Percentiles rank a stretch among this genome's conserved stretches.
These are phyloP conservation scores for Erebia ligea DNA, from an alignment of 2,888 invertebrate species.

Conservation along the genomic window DNA sequence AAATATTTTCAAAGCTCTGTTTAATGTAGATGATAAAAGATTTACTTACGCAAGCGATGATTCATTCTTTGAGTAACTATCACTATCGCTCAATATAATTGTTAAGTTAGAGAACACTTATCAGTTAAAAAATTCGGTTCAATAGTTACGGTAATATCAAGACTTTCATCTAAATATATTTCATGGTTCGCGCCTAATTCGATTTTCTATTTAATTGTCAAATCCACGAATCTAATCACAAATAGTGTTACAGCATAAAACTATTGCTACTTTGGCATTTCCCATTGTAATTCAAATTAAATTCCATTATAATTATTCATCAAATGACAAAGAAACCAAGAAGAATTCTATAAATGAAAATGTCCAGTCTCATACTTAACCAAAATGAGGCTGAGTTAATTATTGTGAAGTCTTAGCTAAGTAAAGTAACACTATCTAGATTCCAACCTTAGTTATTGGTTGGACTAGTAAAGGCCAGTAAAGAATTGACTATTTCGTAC, in stretches of 20 bases:
- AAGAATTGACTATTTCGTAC: too few species aligned
- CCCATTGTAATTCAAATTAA: too few species aligned
- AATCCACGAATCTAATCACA: neutral
- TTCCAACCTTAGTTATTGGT: too few species aligned
- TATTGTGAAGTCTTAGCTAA: too few species aligned
- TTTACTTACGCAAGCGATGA: neutral
- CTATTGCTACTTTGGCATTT: neutral
- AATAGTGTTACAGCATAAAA: neutral
- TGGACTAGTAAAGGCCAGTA: too few species aligned
- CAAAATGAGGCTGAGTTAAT: too few species aligned
- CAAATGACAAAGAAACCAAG: too few species aligned
- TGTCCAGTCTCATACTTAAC: too few species aligned
- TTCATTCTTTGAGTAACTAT: neutral
- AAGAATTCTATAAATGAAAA: too few species aligned
- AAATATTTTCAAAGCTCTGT: neutral
- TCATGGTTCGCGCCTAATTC: constrained; percentile 33
- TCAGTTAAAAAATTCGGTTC: constrained; percentile 9
- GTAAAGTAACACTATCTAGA: too few species aligned
- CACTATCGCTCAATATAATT: neutral
- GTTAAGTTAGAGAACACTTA: neutral
- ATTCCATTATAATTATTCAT: too few species aligned
- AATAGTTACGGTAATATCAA: constrained; percentile 14
- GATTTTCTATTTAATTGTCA: neutral
- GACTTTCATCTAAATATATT: constrained; percentile 35
- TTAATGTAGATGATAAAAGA: neutral